phyloP scores from a whole-genome alignment of 2,888 invertebrate genomes.

The Drosophila demipolita region DNA sequence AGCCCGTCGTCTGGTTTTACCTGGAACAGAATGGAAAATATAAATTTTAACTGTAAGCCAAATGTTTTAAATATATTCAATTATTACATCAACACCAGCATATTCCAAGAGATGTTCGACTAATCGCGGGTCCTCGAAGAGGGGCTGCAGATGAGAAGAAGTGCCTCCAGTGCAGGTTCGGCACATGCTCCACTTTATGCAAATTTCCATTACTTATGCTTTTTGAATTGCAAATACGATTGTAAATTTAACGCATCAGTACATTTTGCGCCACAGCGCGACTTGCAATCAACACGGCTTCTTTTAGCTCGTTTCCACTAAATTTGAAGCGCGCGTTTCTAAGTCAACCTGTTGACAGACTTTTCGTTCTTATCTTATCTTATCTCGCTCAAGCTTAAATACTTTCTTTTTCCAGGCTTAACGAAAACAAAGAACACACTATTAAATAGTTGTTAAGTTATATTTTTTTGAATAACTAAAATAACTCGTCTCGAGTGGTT shows the following conservation, averaged over 20 bases:
- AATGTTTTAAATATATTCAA: not conserved
- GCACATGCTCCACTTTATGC: slow-evolving; percentile 82
- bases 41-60: not conserved
- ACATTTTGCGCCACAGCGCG: slow-evolving; percentile 16
- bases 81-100: slow-evolving; percentile 72
- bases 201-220: slow-evolving; percentile 73
- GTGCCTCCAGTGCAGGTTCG: slow-evolving; percentile 69
- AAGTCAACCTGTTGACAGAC: not conserved
- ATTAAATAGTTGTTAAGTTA: too few species aligned
- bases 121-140: slow-evolving; percentile 52
- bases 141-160: slow-evolving; percentile 56
- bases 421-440: not conserved
- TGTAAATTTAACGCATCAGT: slow-evolving; percentile 2
- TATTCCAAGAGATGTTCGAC: slow-evolving; percentile 73
- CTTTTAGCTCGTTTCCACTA: not conserved
- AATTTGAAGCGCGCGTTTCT: not conserved
- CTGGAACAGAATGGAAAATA: slow-evolving; percentile 38
- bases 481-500: not conserved
- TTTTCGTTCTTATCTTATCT: not conserved
- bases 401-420: not conserved
- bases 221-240: not conserved
- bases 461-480: not conserved
- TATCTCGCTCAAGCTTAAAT: not conserved
- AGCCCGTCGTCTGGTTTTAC: slow-evolving; percentile 70
- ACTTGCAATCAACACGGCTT: not conserved